A percentile compares a stretch with the other conserved stretches of the same genome.
These are phyloP conservation scores for Noctua comes DNA, from an alignment of 2,888 invertebrate genomes.

Conservation along the genomic window DNA sequence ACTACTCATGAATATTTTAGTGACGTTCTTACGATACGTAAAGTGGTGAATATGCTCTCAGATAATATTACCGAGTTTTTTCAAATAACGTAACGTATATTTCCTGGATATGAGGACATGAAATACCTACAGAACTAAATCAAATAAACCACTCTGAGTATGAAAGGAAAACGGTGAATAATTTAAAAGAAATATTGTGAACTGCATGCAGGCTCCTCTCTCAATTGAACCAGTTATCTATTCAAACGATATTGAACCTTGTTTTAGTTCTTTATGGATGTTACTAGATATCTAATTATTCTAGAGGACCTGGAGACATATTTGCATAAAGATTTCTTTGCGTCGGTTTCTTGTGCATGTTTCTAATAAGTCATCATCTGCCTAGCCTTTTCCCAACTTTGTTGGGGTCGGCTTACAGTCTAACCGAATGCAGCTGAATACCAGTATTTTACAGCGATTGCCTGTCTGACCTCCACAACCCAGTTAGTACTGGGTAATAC, in stretches of 20 bases:
- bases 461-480: no score
- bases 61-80: conserved; percentile 65
- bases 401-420: no score
- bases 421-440: no score
- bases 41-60: conserved; percentile 79
- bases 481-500: no score
- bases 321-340: conserved; percentile 34
- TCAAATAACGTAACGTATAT: conserved; percentile 43
- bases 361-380: conserved; percentile 61
- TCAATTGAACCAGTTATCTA: conserved; percentile 15
- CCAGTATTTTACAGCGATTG: no score
- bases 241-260: conserved; percentile 34
- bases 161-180: conserved; percentile 52
- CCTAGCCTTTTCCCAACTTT: no score
- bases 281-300: neutral
- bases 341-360: conserved; percentile 44
- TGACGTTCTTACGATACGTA: conserved; percentile 76
- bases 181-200: conserved; percentile 54
- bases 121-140: conserved; percentile 51
- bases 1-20: conserved; percentile 86
- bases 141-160: conserved; percentile 55
- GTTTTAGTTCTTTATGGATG: conserved; percentile 2
- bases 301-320: conserved; percentile 19
- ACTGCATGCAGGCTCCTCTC: conserved; percentile 25
- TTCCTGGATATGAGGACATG: conserved; percentile 39